A percentile compares a stretch with the other conserved stretches of the same genome.
Conservation (phyloP, 2,888 invertebrate genomes). For the Omphaloscelis lunosa region DNA sequence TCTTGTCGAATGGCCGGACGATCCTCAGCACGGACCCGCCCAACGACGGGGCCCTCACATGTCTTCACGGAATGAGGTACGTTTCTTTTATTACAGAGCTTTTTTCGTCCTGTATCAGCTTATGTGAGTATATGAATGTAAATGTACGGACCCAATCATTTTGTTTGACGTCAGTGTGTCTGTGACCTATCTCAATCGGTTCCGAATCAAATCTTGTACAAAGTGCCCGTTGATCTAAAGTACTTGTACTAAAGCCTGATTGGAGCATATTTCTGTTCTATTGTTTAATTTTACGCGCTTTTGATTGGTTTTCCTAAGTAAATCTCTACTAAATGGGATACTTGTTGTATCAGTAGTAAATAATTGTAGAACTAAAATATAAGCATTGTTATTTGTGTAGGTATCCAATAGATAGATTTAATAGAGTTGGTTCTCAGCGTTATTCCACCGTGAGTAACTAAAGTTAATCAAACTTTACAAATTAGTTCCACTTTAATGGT, state of each 20-base stretch:
- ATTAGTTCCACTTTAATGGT: slow-evolving; percentile 41
- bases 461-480: slow-evolving; percentile 56
- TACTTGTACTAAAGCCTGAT: slow-evolving; percentile 40
- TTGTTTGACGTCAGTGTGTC: slow-evolving; percentile 42
- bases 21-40: slow-evolving; percentile 93
- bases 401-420: slow-evolving; percentile 17
- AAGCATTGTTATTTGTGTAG: slow-evolving; percentile 3
- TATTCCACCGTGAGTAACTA: not conserved
- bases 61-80: slow-evolving; percentile 94
- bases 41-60: slow-evolving; percentile 93
- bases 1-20: slow-evolving; percentile 93
- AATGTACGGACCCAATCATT: slow-evolving; percentile 42
- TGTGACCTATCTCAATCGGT: slow-evolving; percentile 37
- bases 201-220: slow-evolving; percentile 31
- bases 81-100: slow-evolving; percentile 56
- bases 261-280: slow-evolving; percentile 8
- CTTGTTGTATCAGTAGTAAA: slow-evolving; percentile 12
- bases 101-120: slow-evolving; percentile 28
- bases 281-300: slow-evolving; percentile 27
- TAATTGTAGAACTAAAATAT: not conserved
- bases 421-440: not conserved
- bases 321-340: slow-evolving; percentile 6
- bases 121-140: slow-evolving; percentile 44
- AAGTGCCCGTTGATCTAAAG: slow-evolving; percentile 39
- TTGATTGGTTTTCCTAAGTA: slow-evolving; percentile 30